These are phyloP conservation scores for Setophaga coronata DNA, from an alignment of 2,113 vertebrate genomes.

Conservation along the genomic window DNA sequence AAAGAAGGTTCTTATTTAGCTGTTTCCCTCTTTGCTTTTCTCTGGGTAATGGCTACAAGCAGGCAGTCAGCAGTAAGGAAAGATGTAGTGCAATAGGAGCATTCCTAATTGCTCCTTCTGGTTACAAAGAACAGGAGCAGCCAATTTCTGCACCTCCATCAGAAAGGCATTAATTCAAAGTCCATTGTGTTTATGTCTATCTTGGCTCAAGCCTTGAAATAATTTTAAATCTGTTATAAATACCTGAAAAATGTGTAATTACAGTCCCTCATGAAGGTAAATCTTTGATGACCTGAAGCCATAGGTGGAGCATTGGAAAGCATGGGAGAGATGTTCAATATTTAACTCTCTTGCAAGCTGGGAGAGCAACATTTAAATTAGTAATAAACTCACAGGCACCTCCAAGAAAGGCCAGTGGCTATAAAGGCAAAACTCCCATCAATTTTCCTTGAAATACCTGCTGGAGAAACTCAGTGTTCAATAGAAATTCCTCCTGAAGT, in stretches of 20 bases:
- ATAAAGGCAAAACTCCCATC: background rate
- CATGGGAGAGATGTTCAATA: background rate
- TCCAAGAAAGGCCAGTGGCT: slow-evolving; percentile 28
- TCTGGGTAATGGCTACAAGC: background rate
- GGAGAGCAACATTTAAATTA: slow-evolving; percentile 40
- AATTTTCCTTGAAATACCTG: slow-evolving; percentile 6
- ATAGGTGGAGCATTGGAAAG: background rate
- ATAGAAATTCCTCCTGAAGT: background rate
- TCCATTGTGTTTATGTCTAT: background rate
- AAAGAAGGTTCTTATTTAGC: slow-evolving; percentile 46
- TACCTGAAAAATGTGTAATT: background rate
- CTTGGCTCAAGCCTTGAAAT: background rate
- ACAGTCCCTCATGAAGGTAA: background rate
- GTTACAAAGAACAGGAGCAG: background rate
- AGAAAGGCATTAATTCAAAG: background rate
- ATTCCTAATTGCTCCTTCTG: slow-evolving; percentile 21
- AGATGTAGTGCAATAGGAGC: background rate
- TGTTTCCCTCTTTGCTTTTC: background rate
- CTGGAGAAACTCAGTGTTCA: background rate
- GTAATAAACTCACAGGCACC: slow-evolving; percentile 15
- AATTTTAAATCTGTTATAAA: background rate
- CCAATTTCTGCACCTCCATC: background rate
- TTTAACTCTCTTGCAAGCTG: slow-evolving; percentile 12
- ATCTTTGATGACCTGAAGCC: background rate
- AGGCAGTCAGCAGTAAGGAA: background rate